Percentiles rank a stretch among this genome's conserved stretches.
phyloP scores from a whole-genome alignment of 2,888 invertebrate genomes.

The Aphidoletes aphidimyza region DNA sequence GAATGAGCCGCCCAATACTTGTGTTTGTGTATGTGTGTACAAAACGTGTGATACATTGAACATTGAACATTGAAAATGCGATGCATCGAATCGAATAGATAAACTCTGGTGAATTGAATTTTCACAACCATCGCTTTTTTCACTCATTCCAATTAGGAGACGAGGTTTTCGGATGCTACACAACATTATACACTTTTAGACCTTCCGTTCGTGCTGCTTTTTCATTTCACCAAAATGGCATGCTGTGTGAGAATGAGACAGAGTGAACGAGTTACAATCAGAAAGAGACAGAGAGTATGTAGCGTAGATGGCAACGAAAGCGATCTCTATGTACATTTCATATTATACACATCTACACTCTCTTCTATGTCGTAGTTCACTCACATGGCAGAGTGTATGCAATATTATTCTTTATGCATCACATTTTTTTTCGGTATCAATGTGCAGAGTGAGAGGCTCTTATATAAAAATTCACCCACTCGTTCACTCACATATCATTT shows the following conservation, averaged over 20 bases:
- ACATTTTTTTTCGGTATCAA: neutral
- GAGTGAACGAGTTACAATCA: no score
- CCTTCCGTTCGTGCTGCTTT: neutral
- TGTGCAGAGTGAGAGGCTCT: neutral
- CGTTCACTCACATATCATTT: neutral
- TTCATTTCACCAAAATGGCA: neutral
- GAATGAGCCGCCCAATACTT: neutral
- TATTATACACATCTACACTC: neutral
- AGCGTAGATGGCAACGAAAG: neutral
- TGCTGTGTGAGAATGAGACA: no score
- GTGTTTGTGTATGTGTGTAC: neutral
- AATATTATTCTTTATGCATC: constrained; percentile 37
- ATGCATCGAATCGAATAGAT: constrained; percentile 33
- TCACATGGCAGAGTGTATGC: neutral
- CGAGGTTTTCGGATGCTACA: constrained; percentile 8
- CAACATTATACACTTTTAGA: constrained; percentile 16
- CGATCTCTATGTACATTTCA: neutral
- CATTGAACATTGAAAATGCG: neutral
- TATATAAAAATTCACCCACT: neutral
- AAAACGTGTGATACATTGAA: constrained; percentile 8
- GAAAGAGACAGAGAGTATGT: no score
- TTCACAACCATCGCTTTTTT: constrained; percentile 17
- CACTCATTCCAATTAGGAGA: constrained; percentile 37
- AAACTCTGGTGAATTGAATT: constrained; percentile 46
- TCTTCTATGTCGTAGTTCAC: neutral